Base-by-base conservation (phyloP, 2,797 vertebrate species). In the Tenualosa ilisha region DNA sequence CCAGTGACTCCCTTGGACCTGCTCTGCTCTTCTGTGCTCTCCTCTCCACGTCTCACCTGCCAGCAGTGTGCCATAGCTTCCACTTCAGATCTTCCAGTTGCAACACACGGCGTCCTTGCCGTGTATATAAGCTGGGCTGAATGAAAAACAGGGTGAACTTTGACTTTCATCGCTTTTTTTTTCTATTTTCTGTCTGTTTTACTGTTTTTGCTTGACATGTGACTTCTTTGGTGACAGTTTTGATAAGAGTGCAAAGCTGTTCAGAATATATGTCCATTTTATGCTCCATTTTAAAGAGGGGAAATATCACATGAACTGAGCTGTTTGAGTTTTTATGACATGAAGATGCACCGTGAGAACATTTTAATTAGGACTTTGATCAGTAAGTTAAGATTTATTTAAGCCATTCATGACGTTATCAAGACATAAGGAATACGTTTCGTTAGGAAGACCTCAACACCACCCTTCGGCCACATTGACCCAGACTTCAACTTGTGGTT, bases 61-160 rank as follows among this genome's bases (percentile, higher is more conserved):
- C 37, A 17, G 5, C 37, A 17, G 20, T 20, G 72, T 43, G 72
- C 37, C 40, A 79, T 15, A 6, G 40, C 65, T 15, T 17, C 31
- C 12, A 37, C 13, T 17, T 72, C 87, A 87, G 9, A 61, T 59
- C 31, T 40, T 26, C 24, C 79, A 5, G 49, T 31, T 31, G 72
- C 86, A 86, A 53, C 85, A 91, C 87, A 90, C 87, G 85, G 82
- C 87, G 5, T 92, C 87, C 83, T 91, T 91, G 84, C 92, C 94
- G 92, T 94, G 93, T 86, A 92, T 93, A 92, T 93, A 93, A 93
- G 92, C 93, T 94, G 91, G 88, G 49, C 90, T 89, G 90, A 91
- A 85, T 87, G 91, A 89, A 89, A 89, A 93, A 95, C 95, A 95
- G 95, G 95, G 95, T 95, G 92, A 91, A 91, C 85, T 86, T 88